Conservation (phyloP, 1,140 invertebrate genomes). For the Sminthurinus signatus region DNA sequence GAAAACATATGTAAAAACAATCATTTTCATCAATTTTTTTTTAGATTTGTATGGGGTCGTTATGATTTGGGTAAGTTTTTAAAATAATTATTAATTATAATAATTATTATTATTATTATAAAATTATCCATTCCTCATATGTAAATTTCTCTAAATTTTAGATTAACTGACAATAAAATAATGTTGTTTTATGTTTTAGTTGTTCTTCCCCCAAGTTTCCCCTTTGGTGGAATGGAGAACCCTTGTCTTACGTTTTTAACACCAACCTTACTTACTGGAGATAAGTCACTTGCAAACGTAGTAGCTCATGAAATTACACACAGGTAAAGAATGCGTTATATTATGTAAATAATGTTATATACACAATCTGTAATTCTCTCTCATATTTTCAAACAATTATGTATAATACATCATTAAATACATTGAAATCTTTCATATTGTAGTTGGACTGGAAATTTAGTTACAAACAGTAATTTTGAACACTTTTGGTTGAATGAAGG, state of each 20-base stretch:
- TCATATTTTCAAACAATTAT: too few relatives aligned
- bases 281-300: slow-evolving; percentile 78
- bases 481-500: slow-evolving; percentile 97
- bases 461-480: slow-evolving; percentile 53
- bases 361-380: too few relatives aligned
- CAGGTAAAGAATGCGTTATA: too few relatives aligned
- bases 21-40: neutral
- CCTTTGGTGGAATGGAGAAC: slow-evolving; percentile 96
- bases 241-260: slow-evolving; percentile 93
- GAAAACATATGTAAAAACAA: neutral
- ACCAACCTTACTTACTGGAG: slow-evolving; percentile 75
- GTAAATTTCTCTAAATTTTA: neutral
- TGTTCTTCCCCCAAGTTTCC: slow-evolving; percentile 85
- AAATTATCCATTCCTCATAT: neutral
- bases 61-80: neutral
- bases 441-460: slow-evolving; percentile 95
- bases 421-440: too few relatives aligned
- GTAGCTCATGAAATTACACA: slow-evolving; percentile 80
- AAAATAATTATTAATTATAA: neutral
- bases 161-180: too few relatives aligned
- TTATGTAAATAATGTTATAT: too few relatives aligned
- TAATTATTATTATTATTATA: neutral
- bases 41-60: too few relatives aligned
- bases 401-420: too few relatives aligned
- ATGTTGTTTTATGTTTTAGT: slow-evolving; percentile 86